Evolutionary conservation across 2,888 invertebrate species (phyloP).

Genomic region (Tortricodes alternella): DNA sequence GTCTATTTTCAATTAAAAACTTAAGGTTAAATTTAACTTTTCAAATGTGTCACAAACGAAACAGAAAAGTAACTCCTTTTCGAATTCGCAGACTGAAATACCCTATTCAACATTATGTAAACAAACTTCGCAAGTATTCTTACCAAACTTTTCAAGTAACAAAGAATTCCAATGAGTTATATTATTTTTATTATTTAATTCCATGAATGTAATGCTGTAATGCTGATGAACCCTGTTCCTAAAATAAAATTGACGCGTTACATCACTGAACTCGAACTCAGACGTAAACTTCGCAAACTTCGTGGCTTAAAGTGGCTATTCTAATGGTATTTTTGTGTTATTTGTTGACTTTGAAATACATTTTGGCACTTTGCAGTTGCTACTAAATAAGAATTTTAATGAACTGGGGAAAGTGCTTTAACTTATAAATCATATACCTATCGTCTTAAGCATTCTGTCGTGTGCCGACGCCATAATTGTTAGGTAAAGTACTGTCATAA

Average conservation of each 20-base stretch:
- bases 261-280: not conserved
- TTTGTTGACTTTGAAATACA: not conserved
- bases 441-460: not conserved
- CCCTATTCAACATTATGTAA: too few relatives aligned
- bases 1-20: too few relatives aligned
- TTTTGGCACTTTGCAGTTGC: not conserved
- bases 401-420: not conserved
- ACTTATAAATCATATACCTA: too few relatives aligned
- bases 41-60: too few relatives aligned
- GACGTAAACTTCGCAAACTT: not conserved
- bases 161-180: too few relatives aligned
- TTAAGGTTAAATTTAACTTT: too few relatives aligned
- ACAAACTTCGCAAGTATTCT: too few relatives aligned
- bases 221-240: slow-evolving; percentile 4
- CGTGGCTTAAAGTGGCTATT: not conserved
- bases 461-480: too few relatives aligned
- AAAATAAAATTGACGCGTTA: slow-evolving; percentile 10
- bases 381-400: not conserved
- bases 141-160: too few relatives aligned
- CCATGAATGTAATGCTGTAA: not conserved
- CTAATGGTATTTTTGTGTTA: not conserved
- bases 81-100: too few relatives aligned
- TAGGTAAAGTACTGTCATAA: too few relatives aligned
- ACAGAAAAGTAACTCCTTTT: too few relatives aligned
- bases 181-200: not conserved